Percentiles rank a stretch among this genome's conserved stretches.
phyloP scores from a whole-genome alignment of 2,113 vertebrate genomes.

The Heteronetta atricapilla region DNA sequence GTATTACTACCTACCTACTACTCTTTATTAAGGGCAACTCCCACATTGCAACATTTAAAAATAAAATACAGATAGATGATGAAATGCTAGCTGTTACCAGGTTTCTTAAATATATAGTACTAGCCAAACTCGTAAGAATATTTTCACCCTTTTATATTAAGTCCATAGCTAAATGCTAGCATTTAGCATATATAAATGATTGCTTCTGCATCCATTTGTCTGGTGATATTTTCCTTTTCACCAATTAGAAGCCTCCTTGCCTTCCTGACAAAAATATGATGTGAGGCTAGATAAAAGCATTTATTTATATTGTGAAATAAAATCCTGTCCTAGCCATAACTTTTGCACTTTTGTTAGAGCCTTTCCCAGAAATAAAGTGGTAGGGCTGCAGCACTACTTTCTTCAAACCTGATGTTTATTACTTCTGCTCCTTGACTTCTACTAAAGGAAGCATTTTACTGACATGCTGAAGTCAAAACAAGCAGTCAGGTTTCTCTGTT shows the following conservation, averaged over 20 bases:
- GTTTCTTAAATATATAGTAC: neutral
- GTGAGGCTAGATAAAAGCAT: neutral
- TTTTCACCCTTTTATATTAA: neutral
- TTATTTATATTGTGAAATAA: neutral
- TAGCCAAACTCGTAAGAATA: neutral
- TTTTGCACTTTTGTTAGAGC: neutral
- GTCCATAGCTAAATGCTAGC: neutral
- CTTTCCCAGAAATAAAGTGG: neutral
- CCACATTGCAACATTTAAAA: neutral
- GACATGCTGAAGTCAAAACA: neutral
- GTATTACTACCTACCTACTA: neutral
- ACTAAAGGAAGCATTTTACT: neutral
- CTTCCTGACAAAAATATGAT: neutral
- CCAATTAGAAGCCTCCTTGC: neutral
- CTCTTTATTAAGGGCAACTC: neutral
- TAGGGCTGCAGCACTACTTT: neutral
- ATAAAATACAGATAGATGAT: neutral
- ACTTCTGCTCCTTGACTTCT: neutral
- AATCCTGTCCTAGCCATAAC: neutral
- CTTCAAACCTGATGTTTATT: neutral
- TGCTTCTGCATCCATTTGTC: neutral
- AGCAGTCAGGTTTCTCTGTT: neutral
- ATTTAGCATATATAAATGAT: neutral
- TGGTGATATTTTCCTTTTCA: constrained; percentile 1
- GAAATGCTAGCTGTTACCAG: neutral